Conservation (phyloP, 2,113 vertebrate species). For the Entomyzon cyanotis region DNA sequence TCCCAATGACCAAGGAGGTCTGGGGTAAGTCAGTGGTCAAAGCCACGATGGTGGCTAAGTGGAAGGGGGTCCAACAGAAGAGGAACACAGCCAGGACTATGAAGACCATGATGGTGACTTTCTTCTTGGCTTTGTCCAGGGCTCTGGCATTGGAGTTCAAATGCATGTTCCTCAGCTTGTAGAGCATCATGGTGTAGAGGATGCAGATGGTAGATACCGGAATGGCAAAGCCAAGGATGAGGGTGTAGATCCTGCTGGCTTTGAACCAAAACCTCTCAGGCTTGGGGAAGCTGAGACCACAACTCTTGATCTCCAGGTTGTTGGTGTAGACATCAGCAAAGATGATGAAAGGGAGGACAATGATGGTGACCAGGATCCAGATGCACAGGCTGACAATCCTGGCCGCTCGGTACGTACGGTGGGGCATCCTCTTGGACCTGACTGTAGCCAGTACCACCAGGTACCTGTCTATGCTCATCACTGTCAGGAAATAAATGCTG, state of each 20-base stretch:
- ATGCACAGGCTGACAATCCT: constrained; percentile 85
- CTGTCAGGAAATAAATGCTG: constrained; percentile 89
- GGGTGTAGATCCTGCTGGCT: constrained; percentile 86
- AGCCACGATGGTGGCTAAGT: constrained; percentile 88
- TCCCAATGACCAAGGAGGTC: constrained; percentile 82
- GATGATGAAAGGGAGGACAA: constrained; percentile 85
- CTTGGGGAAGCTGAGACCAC: constrained; percentile 86
- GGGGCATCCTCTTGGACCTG: constrained; percentile 81
- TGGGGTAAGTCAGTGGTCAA: constrained; percentile 86
- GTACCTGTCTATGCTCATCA: constrained; percentile 90
- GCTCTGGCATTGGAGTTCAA: constrained; percentile 86
- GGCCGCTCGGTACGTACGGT: constrained; percentile 82
- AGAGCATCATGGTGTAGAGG: constrained; percentile 86
- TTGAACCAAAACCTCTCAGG: constrained; percentile 88
- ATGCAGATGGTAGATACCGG: constrained; percentile 87
- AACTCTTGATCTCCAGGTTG: constrained; percentile 80
- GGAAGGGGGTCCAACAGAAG: constrained; percentile 92
- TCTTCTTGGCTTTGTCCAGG: constrained; percentile 89
- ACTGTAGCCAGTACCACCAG: constrained; percentile 86
- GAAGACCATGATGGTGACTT: constrained; percentile 89
- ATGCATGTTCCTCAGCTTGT: constrained; percentile 83
- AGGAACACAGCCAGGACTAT: constrained; percentile 87
- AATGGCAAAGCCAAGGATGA: constrained; percentile 87
- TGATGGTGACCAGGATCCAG: constrained; percentile 85
- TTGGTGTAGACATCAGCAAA: constrained; percentile 82